Conservation (phyloP, 2,888 invertebrate genomes). For the Scelioninae gen. 2 region DNA sequence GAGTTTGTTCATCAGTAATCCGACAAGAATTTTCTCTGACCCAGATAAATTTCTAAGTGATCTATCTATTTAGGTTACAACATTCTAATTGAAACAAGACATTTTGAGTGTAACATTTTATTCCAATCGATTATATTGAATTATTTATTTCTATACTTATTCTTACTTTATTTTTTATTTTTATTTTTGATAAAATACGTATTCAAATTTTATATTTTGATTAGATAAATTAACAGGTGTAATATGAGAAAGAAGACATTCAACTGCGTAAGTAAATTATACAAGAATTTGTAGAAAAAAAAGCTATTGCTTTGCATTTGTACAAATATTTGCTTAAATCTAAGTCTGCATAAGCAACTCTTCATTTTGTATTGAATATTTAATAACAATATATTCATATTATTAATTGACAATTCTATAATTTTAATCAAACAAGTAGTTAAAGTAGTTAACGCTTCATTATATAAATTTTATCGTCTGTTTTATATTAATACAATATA, state of each 20-base stretch:
- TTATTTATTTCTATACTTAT: too few relatives aligned
- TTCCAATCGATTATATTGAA: too few relatives aligned
- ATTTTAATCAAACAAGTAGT: too few relatives aligned
- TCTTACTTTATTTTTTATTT: too few relatives aligned
- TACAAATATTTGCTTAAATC: neutral
- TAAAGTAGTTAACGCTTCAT: too few relatives aligned
- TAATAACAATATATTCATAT: too few relatives aligned
- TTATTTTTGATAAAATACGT: neutral
- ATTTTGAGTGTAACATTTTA: too few relatives aligned
- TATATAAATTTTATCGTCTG: too few relatives aligned
- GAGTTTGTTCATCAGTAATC: constrained; percentile 26
- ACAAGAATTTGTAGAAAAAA: neutral
- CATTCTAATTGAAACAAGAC: constrained; percentile 13
- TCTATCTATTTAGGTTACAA: constrained; percentile 40
- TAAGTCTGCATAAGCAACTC: neutral
- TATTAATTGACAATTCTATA: too few relatives aligned
- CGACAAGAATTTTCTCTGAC: constrained; percentile 46
- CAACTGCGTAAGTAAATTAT: constrained; percentile 41
- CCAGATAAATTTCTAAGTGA: constrained; percentile 46
- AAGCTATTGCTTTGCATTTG: constrained; percentile 16
- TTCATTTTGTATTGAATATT: too few relatives aligned
- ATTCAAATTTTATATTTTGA: neutral
- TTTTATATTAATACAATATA: constrained; percentile 9
- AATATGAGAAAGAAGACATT: constrained; percentile 37
- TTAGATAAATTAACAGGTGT: constrained; percentile 40